Percentiles rank a stretch among this genome's conserved stretches.
Evolutionary conservation across 2,888 invertebrate genomes (phyloP).

Genomic region (Cantharis flavilabris): DNA sequence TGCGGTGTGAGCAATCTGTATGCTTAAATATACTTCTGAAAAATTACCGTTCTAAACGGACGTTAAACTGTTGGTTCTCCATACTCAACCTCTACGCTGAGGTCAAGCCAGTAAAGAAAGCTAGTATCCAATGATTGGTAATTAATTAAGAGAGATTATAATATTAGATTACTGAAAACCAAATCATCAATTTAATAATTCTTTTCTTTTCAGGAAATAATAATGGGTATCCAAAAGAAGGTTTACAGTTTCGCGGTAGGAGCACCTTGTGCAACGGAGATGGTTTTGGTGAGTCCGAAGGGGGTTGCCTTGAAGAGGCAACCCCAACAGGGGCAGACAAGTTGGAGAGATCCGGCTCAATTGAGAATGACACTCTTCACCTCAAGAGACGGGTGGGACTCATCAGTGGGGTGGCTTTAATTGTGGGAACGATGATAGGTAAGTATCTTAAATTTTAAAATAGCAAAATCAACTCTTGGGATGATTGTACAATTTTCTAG

Average conservation of each 20-base stretch:
- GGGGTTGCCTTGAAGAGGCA: conserved; percentile 56
- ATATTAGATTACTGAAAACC: background rate
- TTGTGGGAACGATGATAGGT: conserved; percentile 98
- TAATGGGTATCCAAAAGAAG: conserved; percentile 55
- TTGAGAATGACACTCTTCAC: conserved; percentile 96
- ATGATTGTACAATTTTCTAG: background rate
- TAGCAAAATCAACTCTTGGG: background rate
- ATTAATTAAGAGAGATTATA: too few species aligned
- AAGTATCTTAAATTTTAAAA: conserved; percentile 44
- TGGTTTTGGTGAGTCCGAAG: conserved; percentile 53
- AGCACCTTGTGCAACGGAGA: conserved; percentile 54
- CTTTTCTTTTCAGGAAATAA: conserved; percentile 49
- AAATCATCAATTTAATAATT: background rate
- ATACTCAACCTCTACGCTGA: too few species aligned
- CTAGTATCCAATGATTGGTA: too few species aligned
- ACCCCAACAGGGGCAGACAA: conserved; percentile 66
- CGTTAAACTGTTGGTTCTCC: too few species aligned
- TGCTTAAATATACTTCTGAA: too few species aligned
- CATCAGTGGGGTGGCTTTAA: conserved; percentile 98
- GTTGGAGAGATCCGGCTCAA: conserved; percentile 86
- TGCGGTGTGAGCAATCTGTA: too few species aligned
- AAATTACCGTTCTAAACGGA: too few species aligned
- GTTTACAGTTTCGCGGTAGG: conserved; percentile 52
- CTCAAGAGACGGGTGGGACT: conserved; percentile 99
- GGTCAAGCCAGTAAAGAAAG: too few species aligned